Conservation (phyloP, 2,113 vertebrate genomes). For the Capreolus pygargus region DNA sequence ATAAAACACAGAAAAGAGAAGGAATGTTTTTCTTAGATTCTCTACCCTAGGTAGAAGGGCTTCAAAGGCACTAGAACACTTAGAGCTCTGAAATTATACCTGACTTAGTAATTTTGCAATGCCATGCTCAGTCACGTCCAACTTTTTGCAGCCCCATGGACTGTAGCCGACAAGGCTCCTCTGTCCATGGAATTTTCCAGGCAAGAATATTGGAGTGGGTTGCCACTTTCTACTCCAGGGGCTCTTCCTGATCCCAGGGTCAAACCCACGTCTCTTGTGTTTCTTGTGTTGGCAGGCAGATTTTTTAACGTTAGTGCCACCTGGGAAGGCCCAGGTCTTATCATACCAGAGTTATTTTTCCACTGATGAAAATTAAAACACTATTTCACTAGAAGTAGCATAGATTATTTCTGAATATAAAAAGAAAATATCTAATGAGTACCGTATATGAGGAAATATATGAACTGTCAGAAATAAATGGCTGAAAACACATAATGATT, state of each 20-base stretch:
- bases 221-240: neutral
- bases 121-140: neutral
- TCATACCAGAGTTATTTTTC: neutral
- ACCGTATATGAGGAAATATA: neutral
- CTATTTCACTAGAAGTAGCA: neutral
- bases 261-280: neutral
- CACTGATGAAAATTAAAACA: neutral
- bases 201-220: neutral
- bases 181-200: neutral
- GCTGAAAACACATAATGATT: neutral
- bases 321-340: neutral
- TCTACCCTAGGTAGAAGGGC: neutral
- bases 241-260: neutral
- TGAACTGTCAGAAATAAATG: neutral
- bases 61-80: neutral
- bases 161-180: neutral
- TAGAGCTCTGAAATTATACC: neutral
- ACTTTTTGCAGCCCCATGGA: neutral
- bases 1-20: neutral
- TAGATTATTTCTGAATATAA: neutral
- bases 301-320: neutral
- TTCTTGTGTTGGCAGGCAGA: neutral
- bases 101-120: neutral
- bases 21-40: neutral
- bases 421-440: neutral